Evolutionary conservation across 2,888 invertebrate genomes (phyloP).

Genomic region (Sthenelais limicola): DNA sequence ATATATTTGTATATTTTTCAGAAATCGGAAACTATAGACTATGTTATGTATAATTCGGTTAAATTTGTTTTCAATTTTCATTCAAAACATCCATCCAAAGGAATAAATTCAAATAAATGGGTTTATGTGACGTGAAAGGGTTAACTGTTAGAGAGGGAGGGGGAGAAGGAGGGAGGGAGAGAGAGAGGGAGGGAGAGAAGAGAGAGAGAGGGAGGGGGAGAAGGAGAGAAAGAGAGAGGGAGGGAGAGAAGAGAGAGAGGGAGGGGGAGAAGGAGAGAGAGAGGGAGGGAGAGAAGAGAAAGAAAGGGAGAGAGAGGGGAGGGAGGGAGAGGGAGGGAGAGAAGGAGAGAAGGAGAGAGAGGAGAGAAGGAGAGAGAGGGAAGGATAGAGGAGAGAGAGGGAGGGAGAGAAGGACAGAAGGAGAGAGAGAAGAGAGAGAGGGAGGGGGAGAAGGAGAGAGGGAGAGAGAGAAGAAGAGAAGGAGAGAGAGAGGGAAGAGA

Average conservation of each 20-base stretch:
- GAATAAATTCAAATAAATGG: no score
- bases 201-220: neutral
- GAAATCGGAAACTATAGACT: no score
- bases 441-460: neutral
- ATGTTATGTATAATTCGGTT: no score
- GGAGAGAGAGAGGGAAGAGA: neutral
- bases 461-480: neutral
- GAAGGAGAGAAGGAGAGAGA: neutral
- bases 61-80: no score
- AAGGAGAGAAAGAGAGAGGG: neutral
- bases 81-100: no score
- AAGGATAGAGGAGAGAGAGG: neutral
- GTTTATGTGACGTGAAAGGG: no score
- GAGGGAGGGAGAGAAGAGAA: slow-evolving; percentile 3
- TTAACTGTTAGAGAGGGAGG: no score
- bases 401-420: neutral
- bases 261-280: neutral
- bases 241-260: neutral
- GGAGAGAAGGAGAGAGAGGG: neutral
- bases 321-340: neutral
- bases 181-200: slow-evolving; percentile 1
- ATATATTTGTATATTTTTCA: no score
- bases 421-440: neutral
- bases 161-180: neutral
- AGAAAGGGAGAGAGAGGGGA: neutral